Evolutionary conservation across 2,797 vertebrate genomes (phyloP), one percentile per base, ranked within the genome.

Genomic region (Xiphophorus birchmanni): DNA sequence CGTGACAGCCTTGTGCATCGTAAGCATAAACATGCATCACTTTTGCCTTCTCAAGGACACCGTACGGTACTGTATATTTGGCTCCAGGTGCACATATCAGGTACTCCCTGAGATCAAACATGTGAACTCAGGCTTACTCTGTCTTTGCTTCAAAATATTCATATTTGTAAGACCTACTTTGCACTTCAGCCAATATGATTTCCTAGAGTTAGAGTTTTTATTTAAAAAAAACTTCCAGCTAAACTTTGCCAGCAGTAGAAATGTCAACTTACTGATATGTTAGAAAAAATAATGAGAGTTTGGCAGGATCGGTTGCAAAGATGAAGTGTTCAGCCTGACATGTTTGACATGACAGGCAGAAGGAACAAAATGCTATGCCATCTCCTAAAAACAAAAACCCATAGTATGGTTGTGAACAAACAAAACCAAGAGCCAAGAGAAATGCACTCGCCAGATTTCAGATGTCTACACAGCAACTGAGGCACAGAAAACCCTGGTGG

Each of bases 401-500:
- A 80, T 67, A 86, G 80, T 75, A 86, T 71, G 60, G 76, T 63
- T 40, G 84, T 81, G 74, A 84, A 85, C 77, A 87, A 74, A 87
- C 87, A 90, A 63, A 63, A 89, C 76, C 77, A 81, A 58, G 65
- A 85, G 81, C 81, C 83, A 76, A 77, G 81, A 80, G 84, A 91
- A 78, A 91, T 82, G 63, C 56, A 88, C 58, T 79, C 84, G 84
- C 89, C 87, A 88, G 78, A 89, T 87, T 89, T 83, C 86, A 82
- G 86, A 91, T 90, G 86, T 90, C 90, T 85, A 86, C 80, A 80
- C 82, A 78, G 86, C 82, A 87, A 88, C 82, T 23, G 72, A 90
- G 86, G 86, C 83, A 80, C 37, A 76, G 71, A 92, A 93, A 88
- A 91, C 90, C 91, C 90, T 52, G 74, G 89, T 90, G 91, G 90